Conservation (phyloP, 2,888 invertebrate species). For the Dromius quadrimaculatus region DNA sequence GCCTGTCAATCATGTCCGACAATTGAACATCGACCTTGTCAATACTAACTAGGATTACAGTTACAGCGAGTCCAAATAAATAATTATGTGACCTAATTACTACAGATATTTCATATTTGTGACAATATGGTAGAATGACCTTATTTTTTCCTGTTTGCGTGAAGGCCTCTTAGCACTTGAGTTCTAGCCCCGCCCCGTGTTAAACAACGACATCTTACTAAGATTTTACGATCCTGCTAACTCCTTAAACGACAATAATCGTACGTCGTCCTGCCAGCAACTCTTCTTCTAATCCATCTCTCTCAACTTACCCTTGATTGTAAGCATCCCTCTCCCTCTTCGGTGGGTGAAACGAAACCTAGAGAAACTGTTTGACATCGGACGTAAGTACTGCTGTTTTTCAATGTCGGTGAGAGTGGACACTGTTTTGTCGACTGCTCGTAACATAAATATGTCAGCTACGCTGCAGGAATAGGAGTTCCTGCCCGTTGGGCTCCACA, state of each 20-base stretch:
- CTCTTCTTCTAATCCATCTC: constrained; percentile 23
- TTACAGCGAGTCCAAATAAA: too few relatives aligned
- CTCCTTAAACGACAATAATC: constrained; percentile 49
- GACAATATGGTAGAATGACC: too few relatives aligned
- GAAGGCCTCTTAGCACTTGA: too few relatives aligned
- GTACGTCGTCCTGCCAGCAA: constrained; percentile 35
- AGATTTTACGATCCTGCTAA: constrained; percentile 45
- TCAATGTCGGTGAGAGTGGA: constrained; percentile 46
- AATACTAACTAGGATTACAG: too few relatives aligned
- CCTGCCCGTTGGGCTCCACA: too few relatives aligned
- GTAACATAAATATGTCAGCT: constrained; percentile 56
- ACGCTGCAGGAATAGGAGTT: not conserved
- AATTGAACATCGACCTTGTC: too few relatives aligned
- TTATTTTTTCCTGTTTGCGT: too few relatives aligned
- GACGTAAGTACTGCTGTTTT: constrained; percentile 41
- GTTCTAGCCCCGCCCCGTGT: not conserved
- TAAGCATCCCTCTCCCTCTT: not conserved
- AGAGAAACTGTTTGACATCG: constrained; percentile 44
- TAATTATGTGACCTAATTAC: too few relatives aligned
- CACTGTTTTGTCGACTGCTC: constrained; percentile 49
- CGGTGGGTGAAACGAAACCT: constrained; percentile 8
- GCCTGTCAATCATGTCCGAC: too few relatives aligned
- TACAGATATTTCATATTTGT: too few relatives aligned
- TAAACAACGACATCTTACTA: constrained; percentile 41
- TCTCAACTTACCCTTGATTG: not conserved